phyloP scores from a whole-genome alignment of 2,797 vertebrate genomes.

The Hypotaenidia philippensis region DNA sequence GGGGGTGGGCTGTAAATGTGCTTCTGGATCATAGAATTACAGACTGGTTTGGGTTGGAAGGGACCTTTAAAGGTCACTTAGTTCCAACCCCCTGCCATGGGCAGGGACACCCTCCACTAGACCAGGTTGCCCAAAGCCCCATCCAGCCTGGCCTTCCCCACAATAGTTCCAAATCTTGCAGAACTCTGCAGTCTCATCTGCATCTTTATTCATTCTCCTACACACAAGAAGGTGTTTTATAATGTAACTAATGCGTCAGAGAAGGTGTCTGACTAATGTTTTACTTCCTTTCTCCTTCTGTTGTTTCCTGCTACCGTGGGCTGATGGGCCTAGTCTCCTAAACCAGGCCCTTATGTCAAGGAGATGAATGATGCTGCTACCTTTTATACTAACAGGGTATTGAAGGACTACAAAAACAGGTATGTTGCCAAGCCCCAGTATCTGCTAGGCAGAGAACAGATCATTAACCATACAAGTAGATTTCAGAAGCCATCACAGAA shows the following conservation, averaged over 20 bases:
- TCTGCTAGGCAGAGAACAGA: background rate
- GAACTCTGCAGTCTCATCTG: background rate
- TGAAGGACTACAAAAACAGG: constrained; percentile 97
- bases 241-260: background rate
- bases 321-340: constrained; percentile 87
- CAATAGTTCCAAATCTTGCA: background rate
- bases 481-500: background rate
- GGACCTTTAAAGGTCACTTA: too few relatives aligned
- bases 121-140: too few relatives aligned
- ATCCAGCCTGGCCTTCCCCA: background rate
- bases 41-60: too few relatives aligned
- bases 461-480: background rate
- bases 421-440: constrained; percentile 76
- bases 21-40: background rate
- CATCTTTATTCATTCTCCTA: background rate
- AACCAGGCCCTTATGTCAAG: constrained; percentile 97
- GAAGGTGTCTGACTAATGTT: constrained; percentile 38
- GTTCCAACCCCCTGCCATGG: too few relatives aligned
- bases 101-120: too few relatives aligned
- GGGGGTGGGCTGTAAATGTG: background rate
- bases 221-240: background rate
- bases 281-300: constrained; percentile 68
- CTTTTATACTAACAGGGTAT: constrained; percentile 98
- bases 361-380: constrained; percentile 98
- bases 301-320: constrained; percentile 68